phyloP scores from a whole-genome alignment of 1,140 invertebrate species.

The Eupeodes corollae region DNA sequence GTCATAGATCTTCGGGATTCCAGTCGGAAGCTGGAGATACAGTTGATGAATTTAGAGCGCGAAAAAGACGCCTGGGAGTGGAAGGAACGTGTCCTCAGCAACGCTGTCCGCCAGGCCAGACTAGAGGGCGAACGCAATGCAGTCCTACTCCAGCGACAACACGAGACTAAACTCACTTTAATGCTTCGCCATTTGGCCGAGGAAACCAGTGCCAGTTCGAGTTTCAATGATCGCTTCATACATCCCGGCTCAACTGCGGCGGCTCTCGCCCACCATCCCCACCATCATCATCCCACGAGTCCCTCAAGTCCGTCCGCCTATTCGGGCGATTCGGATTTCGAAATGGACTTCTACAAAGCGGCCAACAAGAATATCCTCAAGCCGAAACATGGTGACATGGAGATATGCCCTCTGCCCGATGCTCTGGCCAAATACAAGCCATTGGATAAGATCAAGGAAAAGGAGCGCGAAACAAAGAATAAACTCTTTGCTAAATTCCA shows the following conservation, averaged over 20 bases:
- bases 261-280: conserved; percentile 9
- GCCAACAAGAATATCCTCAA: conserved; percentile 2
- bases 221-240: conserved; percentile 18
- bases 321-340: conserved; percentile 23
- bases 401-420: conserved; percentile 14
- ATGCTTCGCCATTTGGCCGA: conserved; percentile 47
- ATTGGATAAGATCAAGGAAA: conserved; percentile 33
- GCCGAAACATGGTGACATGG: conserved; percentile 9
- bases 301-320: conserved; percentile 5
- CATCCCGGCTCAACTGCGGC: not conserved
- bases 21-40: conserved; percentile 54
- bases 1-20: conserved; percentile 66
- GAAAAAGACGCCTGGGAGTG: conserved; percentile 39
- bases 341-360: conserved; percentile 29
- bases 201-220: conserved; percentile 40
- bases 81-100: conserved; percentile 42
- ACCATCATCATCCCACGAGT: conserved; percentile 6
- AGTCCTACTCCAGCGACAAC: conserved; percentile 45
- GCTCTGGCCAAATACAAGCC: conserved; percentile 15
- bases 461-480: conserved; percentile 29
- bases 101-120: conserved; percentile 45
- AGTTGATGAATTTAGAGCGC: conserved; percentile 44
- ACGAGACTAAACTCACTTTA: conserved; percentile 49
- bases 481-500: conserved; percentile 35
- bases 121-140: conserved; percentile 46